A percentile compares a stretch with the other conserved stretches of the same genome.
phyloP scores from a whole-genome alignment of 2,113 vertebrate genomes.

The Neofelis nebulosa region DNA sequence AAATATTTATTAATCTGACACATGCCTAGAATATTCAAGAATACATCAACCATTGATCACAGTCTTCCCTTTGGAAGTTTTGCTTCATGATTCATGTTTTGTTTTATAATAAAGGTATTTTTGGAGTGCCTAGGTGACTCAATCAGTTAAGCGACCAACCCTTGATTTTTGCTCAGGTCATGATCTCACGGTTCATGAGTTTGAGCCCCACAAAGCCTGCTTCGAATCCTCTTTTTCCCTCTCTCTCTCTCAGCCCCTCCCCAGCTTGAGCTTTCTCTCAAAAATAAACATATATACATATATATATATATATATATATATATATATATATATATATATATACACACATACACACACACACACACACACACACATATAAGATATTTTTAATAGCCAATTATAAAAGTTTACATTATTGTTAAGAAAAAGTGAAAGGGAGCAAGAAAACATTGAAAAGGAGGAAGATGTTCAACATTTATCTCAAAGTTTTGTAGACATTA shows the following conservation, averaged over 20 bases:
- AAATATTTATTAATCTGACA: background rate
- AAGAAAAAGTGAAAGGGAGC: background rate
- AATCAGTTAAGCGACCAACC: no score
- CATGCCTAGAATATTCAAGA: background rate
- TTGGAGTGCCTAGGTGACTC: background rate
- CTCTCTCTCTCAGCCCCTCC: no score
- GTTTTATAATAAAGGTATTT: background rate
- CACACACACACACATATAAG: background rate
- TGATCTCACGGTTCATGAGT: no score
- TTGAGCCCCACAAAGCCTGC: no score
- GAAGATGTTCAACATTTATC: background rate
- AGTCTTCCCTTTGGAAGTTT: background rate
- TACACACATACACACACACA: no score
- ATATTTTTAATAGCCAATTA: background rate
- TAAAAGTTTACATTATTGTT: background rate
- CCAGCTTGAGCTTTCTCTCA: no score
- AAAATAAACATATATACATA: no score
- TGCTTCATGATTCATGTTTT: background rate
- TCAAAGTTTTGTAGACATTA: background rate
- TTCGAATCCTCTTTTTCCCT: no score
- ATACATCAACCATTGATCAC: background rate
- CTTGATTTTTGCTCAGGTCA: no score
- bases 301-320: no score
- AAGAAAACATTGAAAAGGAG: background rate
- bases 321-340: no score